Evolutionary conservation across 2,113 vertebrate species (phyloP).

Genomic region (Chroicocephalus ridibundus): DNA sequence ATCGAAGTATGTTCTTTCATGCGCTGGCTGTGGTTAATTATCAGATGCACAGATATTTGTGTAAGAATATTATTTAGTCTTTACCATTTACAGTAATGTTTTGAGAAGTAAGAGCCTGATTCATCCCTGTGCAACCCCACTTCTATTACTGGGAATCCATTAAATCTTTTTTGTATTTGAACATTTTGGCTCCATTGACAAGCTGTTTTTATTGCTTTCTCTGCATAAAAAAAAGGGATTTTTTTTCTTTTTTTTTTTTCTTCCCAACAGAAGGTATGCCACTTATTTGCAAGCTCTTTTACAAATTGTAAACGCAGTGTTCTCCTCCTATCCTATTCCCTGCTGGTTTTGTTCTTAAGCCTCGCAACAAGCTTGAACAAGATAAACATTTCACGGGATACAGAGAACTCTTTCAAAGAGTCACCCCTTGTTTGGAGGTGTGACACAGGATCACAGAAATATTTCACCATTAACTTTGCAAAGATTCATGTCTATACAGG

Average conservation of each 20-base stretch:
- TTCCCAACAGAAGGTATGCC: neutral
- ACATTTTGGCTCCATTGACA: neutral
- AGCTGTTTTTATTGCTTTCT: neutral
- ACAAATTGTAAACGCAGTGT: neutral
- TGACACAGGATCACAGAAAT: constrained; percentile 32
- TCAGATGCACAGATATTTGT: constrained; percentile 28
- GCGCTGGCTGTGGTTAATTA: constrained; percentile 25
- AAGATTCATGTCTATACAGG: neutral
- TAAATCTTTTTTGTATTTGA: neutral
- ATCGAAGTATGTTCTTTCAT: neutral
- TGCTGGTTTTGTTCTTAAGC: neutral
- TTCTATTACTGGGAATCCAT: neutral
- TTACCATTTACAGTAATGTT: constrained; percentile 69
- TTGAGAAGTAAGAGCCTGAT: constrained; percentile 29
- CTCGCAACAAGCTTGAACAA: neutral
- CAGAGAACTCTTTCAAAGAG: neutral
- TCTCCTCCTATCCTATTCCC: neutral
- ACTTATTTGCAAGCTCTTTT: neutral
- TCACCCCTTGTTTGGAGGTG: constrained; percentile 3
- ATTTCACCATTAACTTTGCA: constrained; percentile 2
- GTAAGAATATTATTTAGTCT: constrained; percentile 33
- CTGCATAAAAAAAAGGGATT: neutral
- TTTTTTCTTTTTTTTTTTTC: neutral
- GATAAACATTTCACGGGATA: neutral
- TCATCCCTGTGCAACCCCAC: neutral